These are phyloP conservation scores for Acrocyrtus sp. DNA, from an alignment of 2,888 invertebrate species.

Conservation along the genomic window DNA sequence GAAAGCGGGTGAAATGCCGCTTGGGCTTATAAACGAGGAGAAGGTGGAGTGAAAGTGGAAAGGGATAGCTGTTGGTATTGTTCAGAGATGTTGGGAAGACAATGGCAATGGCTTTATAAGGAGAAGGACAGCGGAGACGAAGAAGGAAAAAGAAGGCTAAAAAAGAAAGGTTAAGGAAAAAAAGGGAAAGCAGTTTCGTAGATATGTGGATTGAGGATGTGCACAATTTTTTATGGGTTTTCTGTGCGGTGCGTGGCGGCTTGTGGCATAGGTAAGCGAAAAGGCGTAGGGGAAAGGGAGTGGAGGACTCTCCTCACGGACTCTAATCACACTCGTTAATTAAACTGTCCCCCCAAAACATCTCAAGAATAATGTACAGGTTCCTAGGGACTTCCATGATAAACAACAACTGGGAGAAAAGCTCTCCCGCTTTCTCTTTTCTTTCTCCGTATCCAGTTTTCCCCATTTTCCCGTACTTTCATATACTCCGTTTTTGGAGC, in stretches of 20 bases:
- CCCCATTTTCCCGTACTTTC: not conserved
- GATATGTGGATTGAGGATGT: too few species aligned
- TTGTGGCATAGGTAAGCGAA: too few species aligned
- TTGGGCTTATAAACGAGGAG: constrained; percentile 14
- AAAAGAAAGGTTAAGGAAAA: constrained; percentile 13
- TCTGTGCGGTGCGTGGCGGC: too few species aligned
- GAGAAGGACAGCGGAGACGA: not conserved
- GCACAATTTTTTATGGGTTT: not conserved
- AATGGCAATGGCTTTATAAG: too few species aligned
- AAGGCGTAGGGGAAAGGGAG: too few species aligned
- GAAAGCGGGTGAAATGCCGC: constrained; percentile 8
- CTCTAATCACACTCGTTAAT: constrained; percentile 64
- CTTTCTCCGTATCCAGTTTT: too few species aligned
- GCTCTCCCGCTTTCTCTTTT: constrained; percentile 27
- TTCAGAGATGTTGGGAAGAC: constrained; percentile 15
- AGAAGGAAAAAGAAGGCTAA: constrained; percentile 9
- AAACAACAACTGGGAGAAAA: constrained; percentile 63
- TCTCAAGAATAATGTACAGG: constrained; percentile 64
- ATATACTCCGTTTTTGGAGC: constrained; percentile 22
- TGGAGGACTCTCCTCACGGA: constrained; percentile 61
- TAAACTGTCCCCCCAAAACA: constrained; percentile 64
- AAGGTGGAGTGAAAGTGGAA: constrained; percentile 6
- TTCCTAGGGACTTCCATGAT: constrained; percentile 63
- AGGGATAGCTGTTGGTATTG: not conserved
- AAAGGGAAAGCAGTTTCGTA: constrained; percentile 33